Evolutionary conservation across 2,113 vertebrate genomes (phyloP), one percentile per base, ranked within the genome.

Genomic region (Daubentonia madagascariensis): DNA sequence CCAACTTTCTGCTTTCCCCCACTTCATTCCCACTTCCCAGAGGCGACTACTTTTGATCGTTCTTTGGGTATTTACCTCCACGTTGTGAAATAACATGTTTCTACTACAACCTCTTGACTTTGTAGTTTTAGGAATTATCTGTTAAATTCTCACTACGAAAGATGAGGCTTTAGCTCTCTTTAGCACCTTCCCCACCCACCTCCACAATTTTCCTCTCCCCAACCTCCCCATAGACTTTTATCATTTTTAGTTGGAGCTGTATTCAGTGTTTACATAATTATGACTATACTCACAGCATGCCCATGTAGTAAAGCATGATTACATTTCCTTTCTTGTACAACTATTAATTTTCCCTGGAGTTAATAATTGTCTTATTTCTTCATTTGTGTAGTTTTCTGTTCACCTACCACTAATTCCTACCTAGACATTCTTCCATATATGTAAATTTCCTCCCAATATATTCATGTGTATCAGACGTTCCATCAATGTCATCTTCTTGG

Each of bases 301-400:
- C 70, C 20, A 5, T 93, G 92, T 84, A 89, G 86, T 84, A 95
- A 96, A 89, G 75, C 83, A 84, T 17, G 83, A 78, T 89, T 84
- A 48, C 68, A 45, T 84, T 79, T 91, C 57, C 72, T 91, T 92
- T 93, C 94, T 89, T 95, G 87, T 83, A 70, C 40, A 93, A 59
- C 94, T 96, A 94, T 96, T 84, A 73, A 84, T 96, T 97, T 96
- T 97, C 79, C 92, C 73, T 35, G 48, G 97, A 89, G 83, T 96
- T 97, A 79, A 89, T 96, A 91, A 92, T 92, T 63, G 76, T 95
- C 91, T 84, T 67, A 4, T 45, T 94, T 91, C 68, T 93, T 95
- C 94, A 65, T 92, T 86, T 86, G 40, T 7, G 2, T 45, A 30
- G 61, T 50, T 59, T 84, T 89, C 84, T 94, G 40, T 75, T 96